These are phyloP conservation scores for Exaiptasia diaphana DNA, from an alignment of 64 coral and sea anemone genomes.

Conservation along the genomic window DNA sequence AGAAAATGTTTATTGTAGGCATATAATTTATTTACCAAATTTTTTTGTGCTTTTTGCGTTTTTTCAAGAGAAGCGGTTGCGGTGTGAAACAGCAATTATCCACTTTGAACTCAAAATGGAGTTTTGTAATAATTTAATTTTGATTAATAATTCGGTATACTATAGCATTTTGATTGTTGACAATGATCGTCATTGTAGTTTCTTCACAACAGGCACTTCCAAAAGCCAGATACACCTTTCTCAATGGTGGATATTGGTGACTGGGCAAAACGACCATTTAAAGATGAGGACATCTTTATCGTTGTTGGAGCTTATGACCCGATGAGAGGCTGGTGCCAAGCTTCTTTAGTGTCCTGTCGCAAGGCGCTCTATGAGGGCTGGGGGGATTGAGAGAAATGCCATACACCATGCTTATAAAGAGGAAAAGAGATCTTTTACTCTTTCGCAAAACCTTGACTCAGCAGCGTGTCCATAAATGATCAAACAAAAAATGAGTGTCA, in stretches of 20 bases:
- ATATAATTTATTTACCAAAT: too few relatives aligned
- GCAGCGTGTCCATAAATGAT: too few relatives aligned
- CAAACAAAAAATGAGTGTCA: too few relatives aligned
- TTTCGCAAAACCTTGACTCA: too few relatives aligned
- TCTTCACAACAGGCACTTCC: not conserved
- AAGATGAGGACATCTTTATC: not conserved
- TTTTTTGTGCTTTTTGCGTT: too few relatives aligned
- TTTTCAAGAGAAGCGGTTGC: too few relatives aligned
- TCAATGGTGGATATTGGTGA: conserved; percentile 26
- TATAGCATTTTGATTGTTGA: not conserved
- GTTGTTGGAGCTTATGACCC: not conserved
- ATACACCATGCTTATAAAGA: too few relatives aligned
- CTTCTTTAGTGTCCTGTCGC: not conserved
- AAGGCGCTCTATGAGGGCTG: not conserved
- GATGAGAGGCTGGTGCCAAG: not conserved
- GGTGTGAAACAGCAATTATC: not conserved
- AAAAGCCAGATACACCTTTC: not conserved
- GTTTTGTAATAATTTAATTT: not conserved
- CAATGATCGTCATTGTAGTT: not conserved
- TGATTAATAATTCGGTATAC: not conserved
- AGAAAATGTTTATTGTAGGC: too few relatives aligned
- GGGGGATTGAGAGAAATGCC: too few relatives aligned
- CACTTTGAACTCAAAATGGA: not conserved
- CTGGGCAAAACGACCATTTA: conserved; percentile 44
- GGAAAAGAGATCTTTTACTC: too few relatives aligned